Evolutionary conservation across 2,888 invertebrate species (phyloP).

Genomic region (Apodemia hepburni): DNA sequence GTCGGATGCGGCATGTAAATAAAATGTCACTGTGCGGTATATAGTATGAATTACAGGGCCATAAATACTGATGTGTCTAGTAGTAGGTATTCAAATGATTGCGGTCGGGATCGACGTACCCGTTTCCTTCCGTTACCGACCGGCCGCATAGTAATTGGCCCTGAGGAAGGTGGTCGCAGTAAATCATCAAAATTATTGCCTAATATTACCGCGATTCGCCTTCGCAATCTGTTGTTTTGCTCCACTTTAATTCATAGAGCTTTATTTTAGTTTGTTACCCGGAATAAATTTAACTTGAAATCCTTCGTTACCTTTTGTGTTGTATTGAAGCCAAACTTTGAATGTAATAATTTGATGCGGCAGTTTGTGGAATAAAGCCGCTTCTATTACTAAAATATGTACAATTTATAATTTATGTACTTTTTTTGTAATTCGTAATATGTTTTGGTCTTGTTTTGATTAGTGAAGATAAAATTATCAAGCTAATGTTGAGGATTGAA

Average conservation of each 20-base stretch:
- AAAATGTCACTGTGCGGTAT: conserved; percentile 55
- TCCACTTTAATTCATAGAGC: conserved; percentile 56
- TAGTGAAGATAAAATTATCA: too few relatives aligned
- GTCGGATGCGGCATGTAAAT: conserved; percentile 53
- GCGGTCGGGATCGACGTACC: conserved; percentile 69
- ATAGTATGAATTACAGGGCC: conserved; percentile 62
- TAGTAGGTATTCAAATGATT: conserved; percentile 72
- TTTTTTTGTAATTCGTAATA: too few relatives aligned
- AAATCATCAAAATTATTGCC: conserved; percentile 78
- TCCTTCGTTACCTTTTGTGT: conserved; percentile 39
- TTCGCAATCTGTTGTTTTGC: conserved; percentile 62
- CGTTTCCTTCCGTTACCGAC: conserved; percentile 70
- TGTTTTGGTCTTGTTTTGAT: too few relatives aligned
- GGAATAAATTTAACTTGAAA: conserved; percentile 53
- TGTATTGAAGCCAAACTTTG: background rate
- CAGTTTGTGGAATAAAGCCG: background rate
- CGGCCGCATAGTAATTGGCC: conserved; percentile 73
- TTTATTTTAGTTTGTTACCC: conserved; percentile 49
- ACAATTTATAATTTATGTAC: too few relatives aligned
- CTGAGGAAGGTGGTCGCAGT: conserved; percentile 57
- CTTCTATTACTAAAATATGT: background rate
- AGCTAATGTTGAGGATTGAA: too few relatives aligned
- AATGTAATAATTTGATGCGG: conserved; percentile 1
- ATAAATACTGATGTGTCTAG: conserved; percentile 68
- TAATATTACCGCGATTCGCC: conserved; percentile 65